Conservation (phyloP, 2,888 invertebrate species). For the Oscheius sp. region DNA sequence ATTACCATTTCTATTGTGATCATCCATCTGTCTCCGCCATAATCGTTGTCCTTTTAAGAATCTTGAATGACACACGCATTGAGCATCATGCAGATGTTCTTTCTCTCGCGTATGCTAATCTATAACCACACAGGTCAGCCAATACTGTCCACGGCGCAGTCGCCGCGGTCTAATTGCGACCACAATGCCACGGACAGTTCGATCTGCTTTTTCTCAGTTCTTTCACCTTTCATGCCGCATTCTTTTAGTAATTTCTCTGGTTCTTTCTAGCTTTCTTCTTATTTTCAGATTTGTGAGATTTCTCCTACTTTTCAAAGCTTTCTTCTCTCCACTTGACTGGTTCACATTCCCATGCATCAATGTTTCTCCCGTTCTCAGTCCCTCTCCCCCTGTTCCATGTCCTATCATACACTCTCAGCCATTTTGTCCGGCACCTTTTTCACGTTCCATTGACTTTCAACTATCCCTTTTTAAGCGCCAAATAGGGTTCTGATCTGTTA, state of each 20-base stretch:
- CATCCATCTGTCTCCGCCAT: slow-evolving; percentile 6
- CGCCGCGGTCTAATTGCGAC: slow-evolving; percentile 35
- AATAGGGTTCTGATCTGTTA: neutral
- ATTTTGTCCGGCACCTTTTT: neutral
- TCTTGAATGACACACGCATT: neutral
- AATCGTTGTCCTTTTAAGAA: neutral
- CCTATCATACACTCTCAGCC: slow-evolving; percentile 3
- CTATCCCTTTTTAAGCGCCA: neutral
- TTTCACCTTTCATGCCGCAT: neutral
- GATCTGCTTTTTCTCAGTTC: neutral
- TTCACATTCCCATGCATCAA: neutral
- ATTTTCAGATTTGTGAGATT: neutral
- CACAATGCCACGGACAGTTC: neutral
- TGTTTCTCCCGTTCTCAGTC: slow-evolving; percentile 16
- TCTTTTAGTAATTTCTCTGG: neutral
- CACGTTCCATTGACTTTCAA: neutral
- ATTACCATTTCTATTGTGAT: slow-evolving; percentile 2
- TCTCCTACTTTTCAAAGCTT: neutral
- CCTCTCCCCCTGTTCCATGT: slow-evolving; percentile 1
- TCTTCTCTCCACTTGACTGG: neutral
- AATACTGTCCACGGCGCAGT: neutral
- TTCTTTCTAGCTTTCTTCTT: neutral
- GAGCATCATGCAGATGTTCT: slow-evolving; percentile 16
- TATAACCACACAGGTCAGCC: too few species aligned
- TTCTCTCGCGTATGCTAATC: slow-evolving; percentile 27